Evolutionary conservation across 2,888 invertebrate species (phyloP), one percentile per base, ranked within the genome.

Genomic region (Noctua janthina): DNA sequence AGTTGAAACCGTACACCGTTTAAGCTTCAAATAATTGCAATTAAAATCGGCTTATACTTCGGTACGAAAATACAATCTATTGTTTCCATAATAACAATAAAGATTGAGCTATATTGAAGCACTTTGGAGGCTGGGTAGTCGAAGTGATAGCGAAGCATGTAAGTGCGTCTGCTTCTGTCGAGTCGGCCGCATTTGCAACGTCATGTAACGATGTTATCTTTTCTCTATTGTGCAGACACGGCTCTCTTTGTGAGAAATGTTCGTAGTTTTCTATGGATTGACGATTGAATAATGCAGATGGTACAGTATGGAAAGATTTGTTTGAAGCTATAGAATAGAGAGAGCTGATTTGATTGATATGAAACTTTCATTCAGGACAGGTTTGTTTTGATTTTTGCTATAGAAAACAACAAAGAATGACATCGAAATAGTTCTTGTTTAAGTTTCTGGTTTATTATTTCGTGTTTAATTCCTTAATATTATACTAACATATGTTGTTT

Each of bases 131-230:
- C 69, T 73, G 56, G 49, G 59, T 77, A 67, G 75, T 86, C 69
- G 70, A 64, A 54, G 56, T 76, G 69, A 71, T n/a, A 79, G 76
- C 76, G 70, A 74, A 71, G 76, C 74, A 73, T 85, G 72, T 85
- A 79, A 87, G 84, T 88, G 75, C 70, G 68, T 78, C 68, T 68
- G 76, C 73, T 46, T 68, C n/a, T 68, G 46, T 67, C 73, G 67
- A 69, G 56, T 72, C 68, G 74, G 83, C 70, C 71, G 70, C 79
- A 59, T 81, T 88, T 87, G 76, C 82, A 83, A 81, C 79, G 84
- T 81, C 81, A 82, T 85, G 81, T 88, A 82, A 79, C 77, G 78
- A 83, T 84, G 72, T 87, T 87, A 87, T 88, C 89, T 84, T 35
- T 20, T 46, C 54, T 74, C 81, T 74, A 74, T 83, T 78, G 87